Base-by-base conservation (phyloP, 2,888 invertebrate genomes). In the Latrodectus elegans region DNA sequence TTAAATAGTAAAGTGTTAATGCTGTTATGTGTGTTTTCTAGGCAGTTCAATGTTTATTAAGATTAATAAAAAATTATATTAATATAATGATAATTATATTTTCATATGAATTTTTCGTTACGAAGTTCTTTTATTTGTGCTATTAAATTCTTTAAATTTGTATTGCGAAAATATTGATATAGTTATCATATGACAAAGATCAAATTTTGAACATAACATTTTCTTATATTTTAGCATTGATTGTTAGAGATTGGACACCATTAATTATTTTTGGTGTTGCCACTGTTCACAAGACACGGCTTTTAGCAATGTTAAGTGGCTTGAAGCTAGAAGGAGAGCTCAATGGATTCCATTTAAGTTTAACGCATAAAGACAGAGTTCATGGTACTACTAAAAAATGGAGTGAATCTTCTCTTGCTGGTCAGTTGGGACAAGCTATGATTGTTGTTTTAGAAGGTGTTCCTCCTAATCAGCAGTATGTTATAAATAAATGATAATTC, bases 251-350 rank as follows among this genome's bases (percentile, higher is more conserved):
- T 55, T 87, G 88, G 88, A 87, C 82, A 14, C 85, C 86, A 55
- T 72, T 89, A 26, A 76, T 75, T 38, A 96, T 98, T 38, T 97
- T 97, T 91, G 98, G 97, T 0, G 95, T 97, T 1, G 95, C 95
- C 4, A 94, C 96, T 91, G 96, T 99, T 90, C 96, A 96, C 91
- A 94, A 96, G 89, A 97, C 97, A 0, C 94, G 96, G 10, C 93
- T 97, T 11, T 93, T 97, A 89, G 98, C 98, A 0, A 97, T 97
- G 0, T 93, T 99, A 1, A 97, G 97, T 91, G 98, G 98, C 0
- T 93, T 99, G 75, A 98, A 98, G 93, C 93, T 99, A 89, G 98
- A 99, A 92, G 97, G 97, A 0, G 97, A 98, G 93, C 96, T 99
- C 83, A 96, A 96, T 17, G 96, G 96, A 84, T 94, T 98, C 12